These are phyloP conservation scores for Labeo catla DNA, from an alignment of 2,113 vertebrate genomes.

Conservation along the genomic window DNA sequence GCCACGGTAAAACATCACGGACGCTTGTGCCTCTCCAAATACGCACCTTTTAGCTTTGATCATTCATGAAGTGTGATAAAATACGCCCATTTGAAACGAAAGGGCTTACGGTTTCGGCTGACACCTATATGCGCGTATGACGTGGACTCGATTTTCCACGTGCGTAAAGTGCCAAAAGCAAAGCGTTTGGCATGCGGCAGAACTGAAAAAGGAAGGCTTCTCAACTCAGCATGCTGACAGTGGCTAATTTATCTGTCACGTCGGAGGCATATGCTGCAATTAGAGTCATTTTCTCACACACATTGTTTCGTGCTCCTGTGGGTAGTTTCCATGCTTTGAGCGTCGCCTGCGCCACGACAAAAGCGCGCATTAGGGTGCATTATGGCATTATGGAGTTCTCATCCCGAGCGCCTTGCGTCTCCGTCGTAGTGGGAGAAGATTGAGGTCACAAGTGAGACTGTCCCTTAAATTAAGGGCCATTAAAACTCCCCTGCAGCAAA, in stretches of 20 bases:
- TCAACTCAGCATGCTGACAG: constrained; percentile 68
- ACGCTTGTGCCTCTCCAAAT: constrained; percentile 20
- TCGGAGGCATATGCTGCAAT: constrained; percentile 70
- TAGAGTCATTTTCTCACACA: constrained; percentile 73
- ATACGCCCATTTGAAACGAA: background rate
- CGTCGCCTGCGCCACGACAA: constrained; percentile 58
- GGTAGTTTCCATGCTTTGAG: constrained; percentile 57
- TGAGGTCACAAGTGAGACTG: constrained; percentile 27
- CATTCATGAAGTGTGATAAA: background rate
- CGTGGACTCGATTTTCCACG: constrained; percentile 1
- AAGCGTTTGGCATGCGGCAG: constrained; percentile 51
- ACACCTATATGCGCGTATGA: constrained; percentile 30
- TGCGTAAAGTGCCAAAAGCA: constrained; percentile 37
- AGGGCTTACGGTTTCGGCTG: background rate
- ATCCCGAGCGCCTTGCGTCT: constrained; percentile 43
- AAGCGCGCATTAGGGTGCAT: constrained; percentile 42
- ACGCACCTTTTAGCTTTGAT: background rate
- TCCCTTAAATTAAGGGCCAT: background rate
- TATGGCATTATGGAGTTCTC: constrained; percentile 61
- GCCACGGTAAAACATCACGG: background rate
- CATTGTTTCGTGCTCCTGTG: constrained; percentile 65
- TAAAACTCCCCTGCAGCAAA: constrained; percentile 20
- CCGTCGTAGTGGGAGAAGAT: background rate
- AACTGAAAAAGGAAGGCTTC: constrained; percentile 61
- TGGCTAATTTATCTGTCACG: constrained; percentile 74